Conservation (phyloP, 35 echinoderm and acorn worm genomes). For the Hemicentrotus pulcherrimus region DNA sequence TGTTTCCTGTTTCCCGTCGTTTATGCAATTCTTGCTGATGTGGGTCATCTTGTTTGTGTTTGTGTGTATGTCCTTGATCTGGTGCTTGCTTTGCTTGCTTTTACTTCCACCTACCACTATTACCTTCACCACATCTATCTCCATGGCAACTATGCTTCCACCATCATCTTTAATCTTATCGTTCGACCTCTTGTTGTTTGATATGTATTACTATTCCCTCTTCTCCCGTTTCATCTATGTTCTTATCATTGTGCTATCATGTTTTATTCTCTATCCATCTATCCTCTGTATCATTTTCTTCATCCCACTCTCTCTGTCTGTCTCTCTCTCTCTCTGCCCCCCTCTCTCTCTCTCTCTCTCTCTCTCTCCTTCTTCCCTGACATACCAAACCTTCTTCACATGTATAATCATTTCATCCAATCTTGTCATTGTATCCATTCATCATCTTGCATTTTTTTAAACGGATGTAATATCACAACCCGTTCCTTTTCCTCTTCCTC, state of each 20-base stretch:
- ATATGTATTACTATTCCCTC: background rate
- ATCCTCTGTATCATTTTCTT: background rate
- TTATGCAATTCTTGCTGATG: background rate
- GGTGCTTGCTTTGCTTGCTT: conserved; percentile 33
- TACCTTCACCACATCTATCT: background rate
- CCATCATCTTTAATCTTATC: background rate
- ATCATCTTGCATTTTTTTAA: background rate
- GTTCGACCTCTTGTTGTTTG: background rate
- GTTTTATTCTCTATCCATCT: background rate
- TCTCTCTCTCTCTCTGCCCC: background rate
- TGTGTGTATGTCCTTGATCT: background rate
- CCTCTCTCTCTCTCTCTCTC: background rate
- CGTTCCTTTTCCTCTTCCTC: conserved; percentile 24
- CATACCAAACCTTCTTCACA: background rate
- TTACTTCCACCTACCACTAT: background rate
- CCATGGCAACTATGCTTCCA: background rate
- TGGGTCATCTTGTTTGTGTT: conserved; percentile 13
- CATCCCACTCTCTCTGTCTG: background rate
- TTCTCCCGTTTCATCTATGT: background rate
- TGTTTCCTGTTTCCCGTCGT: background rate
- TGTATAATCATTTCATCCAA: background rate
- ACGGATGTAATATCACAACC: background rate
- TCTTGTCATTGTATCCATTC: background rate
- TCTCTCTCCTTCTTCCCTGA: background rate
- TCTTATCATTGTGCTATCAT: background rate